Percentiles rank a stretch among this genome's conserved stretches.
Evolutionary conservation across 2,888 invertebrate genomes (phyloP).

Genomic region (Erebia ligea): DNA sequence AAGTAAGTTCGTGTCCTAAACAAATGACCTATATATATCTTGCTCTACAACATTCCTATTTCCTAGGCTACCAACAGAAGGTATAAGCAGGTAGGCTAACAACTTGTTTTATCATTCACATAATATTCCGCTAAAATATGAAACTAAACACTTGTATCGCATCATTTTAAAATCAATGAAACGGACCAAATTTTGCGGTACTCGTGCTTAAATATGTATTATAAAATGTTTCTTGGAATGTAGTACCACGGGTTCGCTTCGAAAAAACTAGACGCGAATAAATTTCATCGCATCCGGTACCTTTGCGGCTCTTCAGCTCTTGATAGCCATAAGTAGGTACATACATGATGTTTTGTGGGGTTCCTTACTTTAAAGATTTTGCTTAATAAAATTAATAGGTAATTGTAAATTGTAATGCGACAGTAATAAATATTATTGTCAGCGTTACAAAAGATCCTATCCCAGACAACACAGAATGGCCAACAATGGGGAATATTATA

Average conservation of each 20-base stretch:
- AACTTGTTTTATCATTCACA: slow-evolving; percentile 18
- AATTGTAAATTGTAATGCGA: not conserved
- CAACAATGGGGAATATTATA: too few species aligned
- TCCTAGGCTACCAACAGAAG: slow-evolving; percentile 19
- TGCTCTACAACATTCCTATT: slow-evolving; percentile 35
- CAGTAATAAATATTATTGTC: too few species aligned
- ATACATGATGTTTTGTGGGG: slow-evolving; percentile 70
- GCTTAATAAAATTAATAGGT: not conserved
- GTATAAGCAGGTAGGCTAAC: not conserved
- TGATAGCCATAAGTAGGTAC: slow-evolving; percentile 69
- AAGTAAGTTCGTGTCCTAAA: not conserved
- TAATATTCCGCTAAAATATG: slow-evolving; percentile 11
- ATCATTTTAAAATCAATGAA: slow-evolving; percentile 28
- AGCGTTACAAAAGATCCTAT: too few species aligned
- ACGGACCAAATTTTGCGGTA: slow-evolving; percentile 30
- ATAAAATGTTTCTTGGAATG: slow-evolving; percentile 69
- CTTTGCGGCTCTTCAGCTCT: slow-evolving; percentile 75
- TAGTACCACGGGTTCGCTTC: slow-evolving; percentile 67
- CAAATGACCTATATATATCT: slow-evolving; percentile 19
- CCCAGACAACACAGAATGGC: too few species aligned
- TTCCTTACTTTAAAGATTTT: slow-evolving; percentile 9
- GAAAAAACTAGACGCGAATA: slow-evolving; percentile 78
- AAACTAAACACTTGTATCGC: slow-evolving; percentile 8
- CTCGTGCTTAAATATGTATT: slow-evolving; percentile 44
- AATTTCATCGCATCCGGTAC: slow-evolving; percentile 81